These are phyloP conservation scores for Semotilus atromaculatus DNA, from an alignment of 2,797 vertebrate genomes.

Conservation along the genomic window DNA sequence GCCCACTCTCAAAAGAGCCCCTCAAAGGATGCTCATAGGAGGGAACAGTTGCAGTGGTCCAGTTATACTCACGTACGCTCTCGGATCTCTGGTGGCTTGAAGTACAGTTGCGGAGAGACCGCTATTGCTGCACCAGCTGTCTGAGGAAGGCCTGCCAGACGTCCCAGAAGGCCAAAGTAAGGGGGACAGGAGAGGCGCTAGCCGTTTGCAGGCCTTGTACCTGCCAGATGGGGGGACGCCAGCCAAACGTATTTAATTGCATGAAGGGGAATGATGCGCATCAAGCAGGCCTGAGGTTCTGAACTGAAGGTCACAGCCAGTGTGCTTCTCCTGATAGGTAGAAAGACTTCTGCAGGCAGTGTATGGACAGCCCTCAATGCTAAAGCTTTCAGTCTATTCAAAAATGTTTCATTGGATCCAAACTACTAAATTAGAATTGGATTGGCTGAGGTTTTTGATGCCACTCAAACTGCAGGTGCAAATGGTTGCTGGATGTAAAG, in stretches of 20 bases:
- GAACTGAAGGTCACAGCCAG: slow-evolving; percentile 52
- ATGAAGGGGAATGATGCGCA: slow-evolving; percentile 44
- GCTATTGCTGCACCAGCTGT: slow-evolving; percentile 76
- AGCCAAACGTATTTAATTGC: slow-evolving; percentile 67
- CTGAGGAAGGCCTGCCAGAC: slow-evolving; percentile 72
- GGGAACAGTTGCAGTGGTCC: slow-evolving; percentile 46
- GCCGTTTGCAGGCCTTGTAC: slow-evolving; percentile 68
- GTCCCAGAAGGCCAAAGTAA: slow-evolving; percentile 75
- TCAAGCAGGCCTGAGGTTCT: slow-evolving; percentile 37
- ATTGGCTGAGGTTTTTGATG: slow-evolving; percentile 24
- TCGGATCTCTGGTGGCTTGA: slow-evolving; percentile 57
- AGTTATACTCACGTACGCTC: slow-evolving; percentile 19
- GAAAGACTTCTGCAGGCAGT: slow-evolving; percentile 25
- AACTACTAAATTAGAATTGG: not conserved
- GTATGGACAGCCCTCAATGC: not conserved
- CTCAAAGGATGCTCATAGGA: slow-evolving; percentile 49
- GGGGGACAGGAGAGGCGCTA: slow-evolving; percentile 70
- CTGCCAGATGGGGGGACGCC: slow-evolving; percentile 70
- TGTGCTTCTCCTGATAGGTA: slow-evolving; percentile 28
- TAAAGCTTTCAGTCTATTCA: not conserved
- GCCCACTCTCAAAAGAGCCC: slow-evolving; percentile 47
- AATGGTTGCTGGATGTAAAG: slow-evolving; percentile 1
- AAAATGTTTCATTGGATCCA: not conserved
- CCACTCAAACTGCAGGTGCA: slow-evolving; percentile 20
- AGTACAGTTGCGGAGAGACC: slow-evolving; percentile 50